Evolutionary conservation across 1,140 invertebrate genomes (phyloP), one percentile per base, ranked within the genome.

Genomic region (Aphelenchoides besseyi): DNA sequence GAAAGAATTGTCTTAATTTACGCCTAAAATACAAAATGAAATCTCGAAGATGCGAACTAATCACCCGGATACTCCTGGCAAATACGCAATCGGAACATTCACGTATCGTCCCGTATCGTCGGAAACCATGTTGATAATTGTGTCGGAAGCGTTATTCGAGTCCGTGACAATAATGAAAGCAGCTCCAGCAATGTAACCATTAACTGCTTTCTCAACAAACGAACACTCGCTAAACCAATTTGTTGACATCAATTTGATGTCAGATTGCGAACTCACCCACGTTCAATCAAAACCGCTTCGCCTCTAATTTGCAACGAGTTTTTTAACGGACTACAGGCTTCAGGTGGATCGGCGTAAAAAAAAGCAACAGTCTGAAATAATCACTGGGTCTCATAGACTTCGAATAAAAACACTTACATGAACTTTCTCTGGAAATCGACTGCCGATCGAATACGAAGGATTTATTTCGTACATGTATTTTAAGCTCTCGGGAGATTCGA

Each of bases 61-160:
- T 28, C 55, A 79, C 78, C 78, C 78, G 30, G 72, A 78, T 26
- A 62, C 70, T 66, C 78, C 78, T 8, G 81, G 82, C 18, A 79
- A 52, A 37, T 81, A 79, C 5, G 74, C 78, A 29, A 52, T 71
- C 5, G 78, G 79, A 41, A 79, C 84, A 36, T 70, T 61, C 16
- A 61, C 78, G 28, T 62, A 33, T 35, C 74, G 55, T 0, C 68
- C 30, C 9, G 66, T 79, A 9, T 81, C 81, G 68, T 79, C 78
- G 2, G 48, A 53, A 16, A 79, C 62, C 78, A 84, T 79, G 32
- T 84, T 55, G 37, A 79, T 80, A 54, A 84, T 81, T 33, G 78
- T 79, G 66, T 79, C 78, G 28, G 77, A 57, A 12, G 66, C 81
- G 33, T 59, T 66, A 2, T 35, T 35, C 16, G 81, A 81, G 63